A percentile compares a stretch with the other conserved stretches of the same genome.
phyloP scores from a whole-genome alignment of 1,140 invertebrate species.

The Drosophila nannoptera region DNA sequence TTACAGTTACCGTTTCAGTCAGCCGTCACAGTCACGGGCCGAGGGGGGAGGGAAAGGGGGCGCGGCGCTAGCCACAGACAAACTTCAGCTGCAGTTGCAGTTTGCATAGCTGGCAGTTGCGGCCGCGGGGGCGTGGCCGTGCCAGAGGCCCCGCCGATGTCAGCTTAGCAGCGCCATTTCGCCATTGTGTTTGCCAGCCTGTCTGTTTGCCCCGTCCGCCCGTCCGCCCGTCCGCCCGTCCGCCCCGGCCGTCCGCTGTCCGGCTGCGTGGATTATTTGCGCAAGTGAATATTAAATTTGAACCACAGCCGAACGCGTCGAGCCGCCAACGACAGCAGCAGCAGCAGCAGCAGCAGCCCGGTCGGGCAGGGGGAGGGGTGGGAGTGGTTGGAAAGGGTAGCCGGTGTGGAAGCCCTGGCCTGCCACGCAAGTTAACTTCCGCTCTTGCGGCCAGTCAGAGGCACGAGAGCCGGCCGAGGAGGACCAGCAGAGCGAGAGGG shows the following conservation, averaged over 20 bases:
- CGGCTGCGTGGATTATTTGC: slow-evolving; percentile 71
- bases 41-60: background rate
- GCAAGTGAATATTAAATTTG: slow-evolving; percentile 77
- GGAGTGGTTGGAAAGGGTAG: slow-evolving; percentile 2
- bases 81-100: slow-evolving; percentile 75
- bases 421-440: slow-evolving; percentile 74
- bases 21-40: slow-evolving; percentile 14
- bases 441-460: slow-evolving; percentile 58
- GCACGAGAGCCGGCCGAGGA: background rate
- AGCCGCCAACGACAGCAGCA: slow-evolving; percentile 52
- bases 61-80: slow-evolving; percentile 64
- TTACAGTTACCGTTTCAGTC: slow-evolving; percentile 25
- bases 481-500: background rate
- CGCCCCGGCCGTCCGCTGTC: slow-evolving; percentile 18
- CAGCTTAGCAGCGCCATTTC: slow-evolving; percentile 74
- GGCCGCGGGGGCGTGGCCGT: slow-evolving; percentile 14
- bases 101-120: slow-evolving; percentile 49
- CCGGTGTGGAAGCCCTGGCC: slow-evolving; percentile 13
- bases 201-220: slow-evolving; percentile 23
- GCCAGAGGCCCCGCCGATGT: slow-evolving; percentile 15
- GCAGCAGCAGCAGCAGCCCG: slow-evolving; percentile 10
- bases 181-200: slow-evolving; percentile 50
- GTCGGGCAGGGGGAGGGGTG: slow-evolving; percentile 4
- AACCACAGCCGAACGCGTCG: slow-evolving; percentile 73
- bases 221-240: slow-evolving; percentile 17